Evolutionary conservation across 1,140 invertebrate genomes (phyloP), one percentile per base, ranked within the genome.

Genomic region (Protaetia brevitarsis): DNA sequence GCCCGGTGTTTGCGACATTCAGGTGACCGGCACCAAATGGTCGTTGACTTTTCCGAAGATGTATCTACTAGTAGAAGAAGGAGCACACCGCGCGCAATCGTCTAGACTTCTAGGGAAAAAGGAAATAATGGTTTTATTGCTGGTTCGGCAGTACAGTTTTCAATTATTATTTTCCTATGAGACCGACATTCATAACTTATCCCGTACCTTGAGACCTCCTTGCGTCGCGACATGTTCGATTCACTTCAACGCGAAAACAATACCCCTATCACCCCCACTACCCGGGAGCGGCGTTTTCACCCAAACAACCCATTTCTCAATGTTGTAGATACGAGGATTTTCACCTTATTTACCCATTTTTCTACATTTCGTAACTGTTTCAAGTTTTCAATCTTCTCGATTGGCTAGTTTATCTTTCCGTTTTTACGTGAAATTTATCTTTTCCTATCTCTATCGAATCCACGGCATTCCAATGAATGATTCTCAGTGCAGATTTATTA

Each of bases 1-100:
- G 61, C 51, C 66, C 66, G 66, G 66, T 68, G 66, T 68, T 68
- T 68, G 66, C 66, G 66, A 68, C 63, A 65, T 68, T 68, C 63
- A 68, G 66, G 66, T 68, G 66, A 68, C 63, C 58, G 66, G 66
- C 66, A 65, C 59, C 66, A 65, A 65, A 63, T 68, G 66, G 66
- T 68, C 66, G 60, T 68, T 68, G 66, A 68, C 66, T 68, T 64
- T 51, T 51, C 41, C 41, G 16, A 19, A 19, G 41, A 51, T 51
- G 41, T 51, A 51, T 51, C 19, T 51, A 51, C 41, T 51, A 51
- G 13, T 23, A 19, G 41, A 19, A 51, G 41, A 19, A 51, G 41
- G 16, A 23, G 41, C 41, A 51, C 41, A 51, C 13, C 13, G 16
- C 41, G 41, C 13, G 19, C 41, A 51, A 51, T 23, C 41, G 41